phyloP scores from a whole-genome alignment of 2,797 vertebrate genomes.

The Neoniphon sammara region DNA sequence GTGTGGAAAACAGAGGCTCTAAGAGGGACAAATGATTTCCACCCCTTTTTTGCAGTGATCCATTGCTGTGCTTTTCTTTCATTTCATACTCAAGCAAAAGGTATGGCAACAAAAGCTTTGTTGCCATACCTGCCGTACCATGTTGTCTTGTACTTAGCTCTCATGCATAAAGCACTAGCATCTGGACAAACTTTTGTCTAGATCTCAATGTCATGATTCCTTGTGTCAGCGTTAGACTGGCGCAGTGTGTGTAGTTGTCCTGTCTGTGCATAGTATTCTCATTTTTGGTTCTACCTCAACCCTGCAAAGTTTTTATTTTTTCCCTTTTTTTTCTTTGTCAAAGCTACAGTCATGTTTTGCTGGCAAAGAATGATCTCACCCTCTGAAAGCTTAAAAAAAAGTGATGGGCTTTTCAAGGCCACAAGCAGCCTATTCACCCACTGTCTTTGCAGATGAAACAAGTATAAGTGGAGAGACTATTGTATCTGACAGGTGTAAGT shows the following conservation, averaged over 20 bases:
- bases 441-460: background rate
- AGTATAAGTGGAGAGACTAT: conserved; percentile 3
- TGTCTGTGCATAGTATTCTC: background rate
- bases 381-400: conserved; percentile 19
- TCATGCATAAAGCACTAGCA: no score
- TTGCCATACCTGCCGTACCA: no score
- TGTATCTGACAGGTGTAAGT: conserved; percentile 17
- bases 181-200: background rate
- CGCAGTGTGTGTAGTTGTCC: background rate
- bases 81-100: background rate
- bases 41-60: conserved; percentile 2
- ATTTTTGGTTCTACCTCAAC: background rate
- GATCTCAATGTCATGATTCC: background rate
- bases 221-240: conserved; percentile 1
- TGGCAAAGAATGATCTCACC: conserved; percentile 6
- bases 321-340: background rate
- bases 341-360: conserved; percentile 10
- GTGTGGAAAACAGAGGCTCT: background rate
- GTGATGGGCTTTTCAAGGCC: background rate
- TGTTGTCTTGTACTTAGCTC: background rate
- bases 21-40: background rate
- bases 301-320: conserved; percentile 5
- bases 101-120: background rate
- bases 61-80: background rate
- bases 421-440: conserved; percentile 4